Evolutionary conservation across 2,888 invertebrate species (phyloP).

Genomic region (Sinhomidia bicolor): DNA sequence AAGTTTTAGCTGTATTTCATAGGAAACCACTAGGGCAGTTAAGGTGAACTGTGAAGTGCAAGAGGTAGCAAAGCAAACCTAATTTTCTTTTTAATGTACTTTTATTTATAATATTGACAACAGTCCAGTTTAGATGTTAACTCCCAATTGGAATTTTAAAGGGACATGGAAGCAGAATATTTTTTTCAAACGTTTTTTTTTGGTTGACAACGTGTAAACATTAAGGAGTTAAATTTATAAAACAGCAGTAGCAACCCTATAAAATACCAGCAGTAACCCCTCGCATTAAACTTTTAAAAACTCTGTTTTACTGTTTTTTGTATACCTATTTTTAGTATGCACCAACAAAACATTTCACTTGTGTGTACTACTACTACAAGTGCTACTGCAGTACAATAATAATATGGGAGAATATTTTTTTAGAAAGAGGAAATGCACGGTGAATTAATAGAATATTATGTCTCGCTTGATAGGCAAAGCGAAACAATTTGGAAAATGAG

Average conservation of each 20-base stretch:
- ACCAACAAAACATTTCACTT: conserved; percentile 23
- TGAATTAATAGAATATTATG: conserved; percentile 73
- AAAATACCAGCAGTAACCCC: neutral
- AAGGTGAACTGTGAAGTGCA: too few relatives aligned
- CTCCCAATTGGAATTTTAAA: too few relatives aligned
- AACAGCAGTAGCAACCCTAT: neutral
- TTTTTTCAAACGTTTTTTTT: too few relatives aligned
- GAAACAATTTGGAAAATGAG: conserved; percentile 74
- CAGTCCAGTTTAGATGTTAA: too few relatives aligned
- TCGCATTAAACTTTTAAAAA: neutral
- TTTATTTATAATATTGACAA: too few relatives aligned
- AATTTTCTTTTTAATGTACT: too few relatives aligned
- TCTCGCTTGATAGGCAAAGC: conserved; percentile 75
- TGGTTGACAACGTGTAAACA: neutral
- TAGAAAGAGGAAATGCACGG: conserved; percentile 71
- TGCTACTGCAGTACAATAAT: neutral
- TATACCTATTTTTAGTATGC: neutral
- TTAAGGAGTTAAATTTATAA: neutral
- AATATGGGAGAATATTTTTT: neutral
- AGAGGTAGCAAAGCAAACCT: too few relatives aligned
- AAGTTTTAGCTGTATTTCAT: too few relatives aligned
- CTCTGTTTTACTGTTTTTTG: neutral
- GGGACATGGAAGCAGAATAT: too few relatives aligned
- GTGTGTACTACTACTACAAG: neutral
- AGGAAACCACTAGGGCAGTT: too few relatives aligned